These are phyloP conservation scores for Podabrus alpinus DNA, from an alignment of 2,888 invertebrate genomes.

Conservation along the genomic window DNA sequence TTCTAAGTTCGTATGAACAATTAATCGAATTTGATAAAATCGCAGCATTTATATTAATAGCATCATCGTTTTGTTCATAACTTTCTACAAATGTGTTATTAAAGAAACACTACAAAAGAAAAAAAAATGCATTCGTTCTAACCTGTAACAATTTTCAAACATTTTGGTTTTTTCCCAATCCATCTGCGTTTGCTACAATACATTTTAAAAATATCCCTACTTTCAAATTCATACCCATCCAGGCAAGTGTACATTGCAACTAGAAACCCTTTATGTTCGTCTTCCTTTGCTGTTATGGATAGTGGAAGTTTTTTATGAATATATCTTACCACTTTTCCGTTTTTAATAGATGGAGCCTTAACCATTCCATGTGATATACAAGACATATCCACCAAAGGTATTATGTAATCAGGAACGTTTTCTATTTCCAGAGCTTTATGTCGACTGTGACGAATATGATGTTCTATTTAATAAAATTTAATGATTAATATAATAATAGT, in stretches of 20 bases:
- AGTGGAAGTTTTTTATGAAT: constrained; percentile 14
- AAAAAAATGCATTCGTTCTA: constrained; percentile 9
- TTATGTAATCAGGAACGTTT: constrained; percentile 44
- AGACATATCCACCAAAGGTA: constrained; percentile 49
- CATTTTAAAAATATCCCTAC: constrained; percentile 56
- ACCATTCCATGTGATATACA: constrained; percentile 49
- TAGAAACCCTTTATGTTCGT: constrained; percentile 57
- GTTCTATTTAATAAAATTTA: background rate
- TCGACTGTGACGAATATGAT: constrained; percentile 18
- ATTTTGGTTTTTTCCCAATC: constrained; percentile 62
- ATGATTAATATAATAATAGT: no score
- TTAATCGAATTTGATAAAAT: background rate
- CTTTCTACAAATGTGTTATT: background rate
- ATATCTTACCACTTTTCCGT: constrained; percentile 51
- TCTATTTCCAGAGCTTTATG: constrained; percentile 24
- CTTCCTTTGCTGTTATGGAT: constrained; percentile 36
- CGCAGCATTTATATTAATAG: background rate
- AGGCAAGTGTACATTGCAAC: constrained; percentile 63
- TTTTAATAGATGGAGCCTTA: constrained; percentile 51
- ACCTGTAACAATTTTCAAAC: constrained; percentile 40
- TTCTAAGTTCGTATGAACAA: constrained; percentile 35
- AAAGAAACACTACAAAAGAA: background rate
- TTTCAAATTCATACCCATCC: constrained; percentile 58
- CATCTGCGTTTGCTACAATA: constrained; percentile 63
- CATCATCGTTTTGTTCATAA: background rate